These are phyloP conservation scores for Melipona bicolor DNA, from an alignment of 2,888 invertebrate species.

Conservation along the genomic window DNA sequence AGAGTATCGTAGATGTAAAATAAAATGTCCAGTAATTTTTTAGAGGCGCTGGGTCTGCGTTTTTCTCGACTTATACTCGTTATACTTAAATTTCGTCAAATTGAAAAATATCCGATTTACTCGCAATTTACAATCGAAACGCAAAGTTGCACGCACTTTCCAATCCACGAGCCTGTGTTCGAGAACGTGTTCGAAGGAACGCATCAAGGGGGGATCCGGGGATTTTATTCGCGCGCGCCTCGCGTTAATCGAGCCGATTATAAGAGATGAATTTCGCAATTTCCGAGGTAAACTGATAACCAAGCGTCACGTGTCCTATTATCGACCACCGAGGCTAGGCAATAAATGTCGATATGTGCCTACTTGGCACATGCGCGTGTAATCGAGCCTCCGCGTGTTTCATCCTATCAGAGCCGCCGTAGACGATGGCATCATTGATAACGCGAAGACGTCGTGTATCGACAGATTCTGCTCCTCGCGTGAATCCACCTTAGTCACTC, in stretches of 20 bases:
- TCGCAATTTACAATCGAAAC: not conserved
- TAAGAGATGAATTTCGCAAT: slow-evolving; percentile 31
- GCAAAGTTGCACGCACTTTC: not conserved
- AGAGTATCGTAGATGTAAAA: not conserved
- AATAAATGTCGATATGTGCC: slow-evolving; percentile 61
- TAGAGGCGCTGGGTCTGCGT: not conserved
- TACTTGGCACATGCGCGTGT: slow-evolving; percentile 60
- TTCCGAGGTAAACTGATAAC: slow-evolving; percentile 57
- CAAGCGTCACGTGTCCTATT: slow-evolving; percentile 46
- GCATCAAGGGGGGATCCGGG: not conserved
- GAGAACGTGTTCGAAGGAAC: not conserved
- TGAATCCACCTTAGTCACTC: not conserved
- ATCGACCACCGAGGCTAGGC: slow-evolving; percentile 49
- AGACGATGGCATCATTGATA: slow-evolving; percentile 40
- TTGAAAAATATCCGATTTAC: not conserved
- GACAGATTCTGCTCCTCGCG: not conserved
- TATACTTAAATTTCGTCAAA: no score
- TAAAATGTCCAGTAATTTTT: not conserved
- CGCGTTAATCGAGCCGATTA: slow-evolving; percentile 19
- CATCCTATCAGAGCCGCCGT: slow-evolving; percentile 37
- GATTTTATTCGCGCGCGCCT: not conserved
- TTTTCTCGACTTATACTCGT: not conserved
- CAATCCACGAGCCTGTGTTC: no score
- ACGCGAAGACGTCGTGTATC: slow-evolving; percentile 13
- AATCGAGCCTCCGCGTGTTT: slow-evolving; percentile 52